Evolutionary conservation across 2,888 invertebrate species (phyloP).

Genomic region (Machimus atricapillus): DNA sequence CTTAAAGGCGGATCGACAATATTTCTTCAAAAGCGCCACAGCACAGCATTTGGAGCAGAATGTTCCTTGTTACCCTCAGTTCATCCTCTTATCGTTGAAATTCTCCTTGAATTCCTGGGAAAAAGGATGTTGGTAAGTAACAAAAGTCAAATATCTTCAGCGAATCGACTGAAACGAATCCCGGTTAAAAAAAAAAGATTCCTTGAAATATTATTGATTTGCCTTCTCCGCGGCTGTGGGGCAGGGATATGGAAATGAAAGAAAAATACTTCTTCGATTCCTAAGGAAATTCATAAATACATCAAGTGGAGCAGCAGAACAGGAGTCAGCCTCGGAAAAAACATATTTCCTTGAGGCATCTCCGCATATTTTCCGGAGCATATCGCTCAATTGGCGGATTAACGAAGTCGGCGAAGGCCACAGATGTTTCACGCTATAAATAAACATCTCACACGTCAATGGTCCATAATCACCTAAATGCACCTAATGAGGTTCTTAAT

Average conservation of each 20-base stretch:
- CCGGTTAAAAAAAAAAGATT: not conserved
- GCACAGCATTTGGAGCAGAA: not conserved
- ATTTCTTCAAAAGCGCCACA: not conserved
- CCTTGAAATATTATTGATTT: not conserved
- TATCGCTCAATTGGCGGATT: not conserved
- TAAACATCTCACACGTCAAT: not conserved
- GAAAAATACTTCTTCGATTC: not conserved
- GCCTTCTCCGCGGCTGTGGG: not conserved
- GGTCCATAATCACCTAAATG: not conserved
- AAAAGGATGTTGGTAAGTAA: not conserved
- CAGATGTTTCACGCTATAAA: not conserved
- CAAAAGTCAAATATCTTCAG: not conserved
- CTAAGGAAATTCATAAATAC: not conserved
- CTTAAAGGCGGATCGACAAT: not conserved
- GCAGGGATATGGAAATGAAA: not conserved
- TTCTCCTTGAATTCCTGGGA: not conserved
- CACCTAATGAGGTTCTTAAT: not conserved
- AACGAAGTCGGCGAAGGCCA: not conserved
- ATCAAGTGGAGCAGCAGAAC: not conserved
- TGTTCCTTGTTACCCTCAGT: not conserved
- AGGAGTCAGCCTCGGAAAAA: not conserved
- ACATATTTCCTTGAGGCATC: not conserved
- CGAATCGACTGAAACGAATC: not conserved
- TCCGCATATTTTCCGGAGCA: not conserved
- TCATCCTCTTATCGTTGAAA: not conserved